A percentile compares a stretch with the other conserved stretches of the same genome.
phyloP scores from a whole-genome alignment of 2,797 vertebrate species.

The Cossypha heuglini region DNA sequence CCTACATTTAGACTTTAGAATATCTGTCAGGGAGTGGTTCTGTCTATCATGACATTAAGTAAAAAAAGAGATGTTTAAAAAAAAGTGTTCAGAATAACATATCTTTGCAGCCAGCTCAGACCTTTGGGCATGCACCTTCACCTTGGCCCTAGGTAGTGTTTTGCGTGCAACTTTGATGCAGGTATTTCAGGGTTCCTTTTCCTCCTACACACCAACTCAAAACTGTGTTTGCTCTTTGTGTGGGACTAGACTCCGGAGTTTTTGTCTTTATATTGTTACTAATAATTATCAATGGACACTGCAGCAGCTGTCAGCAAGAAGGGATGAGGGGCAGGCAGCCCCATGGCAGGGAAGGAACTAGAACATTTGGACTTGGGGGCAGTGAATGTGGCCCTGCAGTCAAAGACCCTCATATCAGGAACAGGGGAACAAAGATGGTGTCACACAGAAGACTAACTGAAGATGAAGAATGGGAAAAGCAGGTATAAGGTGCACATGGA shows the following conservation, averaged over 20 bases:
- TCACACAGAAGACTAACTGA: accelerated
- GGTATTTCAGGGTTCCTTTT: neutral
- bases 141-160: neutral
- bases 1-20: neutral
- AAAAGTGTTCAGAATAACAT: neutral
- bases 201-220: neutral
- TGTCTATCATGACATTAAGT: neutral
- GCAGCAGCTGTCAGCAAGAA: neutral
- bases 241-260: neutral
- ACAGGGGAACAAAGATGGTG: neutral
- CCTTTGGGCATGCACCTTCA: accelerated
- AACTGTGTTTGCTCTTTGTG: neutral
- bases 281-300: neutral
- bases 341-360: neutral
- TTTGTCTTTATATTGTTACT: neutral
- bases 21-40: neutral
- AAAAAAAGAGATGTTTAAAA: neutral
- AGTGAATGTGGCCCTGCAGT: neutral
- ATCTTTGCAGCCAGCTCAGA: neutral
- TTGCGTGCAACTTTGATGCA: neutral
- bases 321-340: neutral
- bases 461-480: neutral
- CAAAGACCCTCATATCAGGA: neutral
- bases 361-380: neutral
- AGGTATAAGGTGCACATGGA: neutral